Base-by-base conservation (phyloP, 2,797 vertebrate species). In the Myotis pilosus region DNA sequence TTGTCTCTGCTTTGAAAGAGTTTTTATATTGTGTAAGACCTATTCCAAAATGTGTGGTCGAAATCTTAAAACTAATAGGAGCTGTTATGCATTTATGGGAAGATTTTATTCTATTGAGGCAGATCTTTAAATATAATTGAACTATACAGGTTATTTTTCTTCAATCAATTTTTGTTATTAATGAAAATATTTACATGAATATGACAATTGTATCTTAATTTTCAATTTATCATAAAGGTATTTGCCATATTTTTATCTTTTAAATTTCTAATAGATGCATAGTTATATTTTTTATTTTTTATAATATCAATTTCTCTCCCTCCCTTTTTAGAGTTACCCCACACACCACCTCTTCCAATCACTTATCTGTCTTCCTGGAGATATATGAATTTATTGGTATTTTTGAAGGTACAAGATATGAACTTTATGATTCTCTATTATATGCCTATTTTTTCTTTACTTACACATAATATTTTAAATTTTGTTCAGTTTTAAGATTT, bases 21-120 rank as follows among this genome's bases (percentile, higher is more conserved):
- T 38, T 89, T 94, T 82, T 82, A 36, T 68, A n/a, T 28, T 57
- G 23, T 57, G 16, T 7, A 85, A 83, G 25, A 75, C 10, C 19
- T 82, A 8, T 79, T 60, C 10, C 5, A 92, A 75, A 81, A 82
- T 79, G 3, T 91, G 13, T 20, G 20, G 36, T 83, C 53, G 8
- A 95, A 44, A n/a, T 91, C 3, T 78, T 90, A 82, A 91, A 94
- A n/a, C 36, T 75, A 83, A 87, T 23, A 88, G 41, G 36, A 78
- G n/a, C 16, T 79, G 8, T 33, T 83, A 20, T 17, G 4, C 89
- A 38, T 72, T 83, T 79, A n/a, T 57, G 38, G 64, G n/a, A 83
- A 69, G 8, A 51, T 80, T 93, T 91, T 85, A 36, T 64, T 8
- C 22, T 75, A 13, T 80, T 13, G 36, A 78, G 71, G 94, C 13